These are phyloP conservation scores for Argentina silus DNA, from an alignment of 2,797 vertebrate genomes.

Conservation along the genomic window DNA sequence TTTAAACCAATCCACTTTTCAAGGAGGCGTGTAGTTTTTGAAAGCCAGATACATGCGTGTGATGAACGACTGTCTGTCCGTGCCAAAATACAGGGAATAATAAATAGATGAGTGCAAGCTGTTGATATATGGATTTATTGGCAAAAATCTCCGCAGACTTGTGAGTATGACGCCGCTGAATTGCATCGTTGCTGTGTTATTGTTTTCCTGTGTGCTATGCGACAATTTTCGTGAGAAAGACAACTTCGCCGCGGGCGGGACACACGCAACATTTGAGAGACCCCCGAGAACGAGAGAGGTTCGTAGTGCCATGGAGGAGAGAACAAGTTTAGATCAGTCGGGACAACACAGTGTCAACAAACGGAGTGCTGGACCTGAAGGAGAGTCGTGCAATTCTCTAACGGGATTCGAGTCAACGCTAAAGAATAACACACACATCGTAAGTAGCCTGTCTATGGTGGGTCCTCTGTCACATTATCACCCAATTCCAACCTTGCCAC, in stretches of 20 bases:
- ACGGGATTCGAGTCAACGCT: constrained; percentile 70
- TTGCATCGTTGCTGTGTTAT: neutral
- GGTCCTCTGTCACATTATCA: no score
- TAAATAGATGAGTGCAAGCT: neutral
- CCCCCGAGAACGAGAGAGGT: no score
- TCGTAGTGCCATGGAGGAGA: no score
- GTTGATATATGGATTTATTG: neutral
- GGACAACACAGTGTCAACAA: no score
- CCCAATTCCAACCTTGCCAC: neutral
- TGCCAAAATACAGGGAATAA: neutral
- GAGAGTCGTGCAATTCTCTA: constrained; percentile 66
- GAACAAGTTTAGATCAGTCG: no score
- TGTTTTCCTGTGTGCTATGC: neutral
- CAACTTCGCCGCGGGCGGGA: neutral
- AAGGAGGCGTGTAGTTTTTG: neutral
- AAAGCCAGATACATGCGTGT: neutral
- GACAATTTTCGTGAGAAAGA: neutral
- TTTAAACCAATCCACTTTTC: neutral
- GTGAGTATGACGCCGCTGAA: neutral
- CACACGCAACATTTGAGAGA: constrained; percentile 7
- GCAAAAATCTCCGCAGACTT: neutral
- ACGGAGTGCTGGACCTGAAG: neutral
- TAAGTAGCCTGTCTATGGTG: constrained; percentile 65
- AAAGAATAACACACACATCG: constrained; percentile 84
- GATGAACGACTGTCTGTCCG: neutral